Evolutionary conservation across 2,888 invertebrate genomes (phyloP).

Genomic region (Colletes collaris): DNA sequence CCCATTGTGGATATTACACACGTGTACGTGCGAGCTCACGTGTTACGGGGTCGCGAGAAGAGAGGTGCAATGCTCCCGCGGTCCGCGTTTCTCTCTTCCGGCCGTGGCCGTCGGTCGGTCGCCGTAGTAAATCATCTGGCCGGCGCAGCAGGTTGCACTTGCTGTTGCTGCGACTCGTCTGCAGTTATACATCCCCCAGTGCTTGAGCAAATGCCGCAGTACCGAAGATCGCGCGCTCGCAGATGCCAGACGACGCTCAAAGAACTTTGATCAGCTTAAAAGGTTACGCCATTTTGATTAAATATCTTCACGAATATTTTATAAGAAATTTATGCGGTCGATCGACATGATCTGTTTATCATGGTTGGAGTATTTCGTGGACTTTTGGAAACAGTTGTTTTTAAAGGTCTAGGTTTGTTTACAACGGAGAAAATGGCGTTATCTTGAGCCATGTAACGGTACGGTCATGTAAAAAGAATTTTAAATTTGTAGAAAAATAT

Average conservation of each 20-base stretch:
- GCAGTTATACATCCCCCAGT: slow-evolving; percentile 14
- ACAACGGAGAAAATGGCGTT: too few species aligned
- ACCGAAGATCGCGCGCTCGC: not conserved
- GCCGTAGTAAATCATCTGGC: slow-evolving; percentile 59
- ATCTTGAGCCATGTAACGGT: too few species aligned
- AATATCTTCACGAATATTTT: not conserved
- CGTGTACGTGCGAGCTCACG: slow-evolving; percentile 29
- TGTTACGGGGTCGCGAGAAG: slow-evolving; percentile 41
- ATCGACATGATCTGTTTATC: too few species aligned
- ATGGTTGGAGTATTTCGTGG: too few species aligned
- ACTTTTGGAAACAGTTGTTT: too few species aligned
- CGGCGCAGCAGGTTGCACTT: slow-evolving; percentile 61
- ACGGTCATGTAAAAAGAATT: too few species aligned
- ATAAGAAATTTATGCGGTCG: too few species aligned
- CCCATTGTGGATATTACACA: slow-evolving; percentile 63
- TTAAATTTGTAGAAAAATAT: too few species aligned
- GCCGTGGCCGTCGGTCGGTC: slow-evolving; percentile 54
- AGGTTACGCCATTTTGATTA: not conserved
- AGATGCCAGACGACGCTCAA: slow-evolving; percentile 2
- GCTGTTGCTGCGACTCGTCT: slow-evolving; percentile 33
- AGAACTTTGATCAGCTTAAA: slow-evolving; percentile 5
- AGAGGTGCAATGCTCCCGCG: slow-evolving; percentile 64
- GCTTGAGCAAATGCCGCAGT: not conserved
- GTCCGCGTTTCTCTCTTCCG: slow-evolving; percentile 57
- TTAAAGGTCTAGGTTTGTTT: too few species aligned